A percentile compares a stretch with the other conserved stretches of the same genome.
Conservation (phyloP, 2,113 vertebrate species). For the Sorex araneus region DNA sequence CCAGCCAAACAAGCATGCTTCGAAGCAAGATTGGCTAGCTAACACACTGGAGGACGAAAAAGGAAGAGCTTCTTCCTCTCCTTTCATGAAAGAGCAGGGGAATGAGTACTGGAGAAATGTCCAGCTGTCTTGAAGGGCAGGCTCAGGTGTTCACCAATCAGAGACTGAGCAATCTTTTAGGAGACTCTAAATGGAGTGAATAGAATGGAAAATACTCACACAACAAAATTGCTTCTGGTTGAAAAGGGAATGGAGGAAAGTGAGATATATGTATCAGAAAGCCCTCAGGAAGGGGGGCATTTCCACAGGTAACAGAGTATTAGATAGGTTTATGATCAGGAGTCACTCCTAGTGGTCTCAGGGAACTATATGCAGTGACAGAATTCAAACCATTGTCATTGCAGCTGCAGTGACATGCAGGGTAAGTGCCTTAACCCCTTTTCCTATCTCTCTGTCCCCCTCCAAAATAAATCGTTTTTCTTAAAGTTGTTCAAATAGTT, state of each 20-base stretch:
- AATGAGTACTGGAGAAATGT: neutral
- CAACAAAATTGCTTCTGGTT: neutral
- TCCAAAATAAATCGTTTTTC: too few relatives aligned
- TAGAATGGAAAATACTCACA: neutral
- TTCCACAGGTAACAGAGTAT: neutral
- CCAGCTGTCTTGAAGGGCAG: neutral
- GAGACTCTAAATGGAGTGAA: neutral
- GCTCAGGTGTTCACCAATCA: neutral
- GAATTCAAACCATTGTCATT: too few relatives aligned
- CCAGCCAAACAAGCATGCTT: neutral
- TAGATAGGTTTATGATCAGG: too few relatives aligned
- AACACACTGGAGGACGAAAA: neutral
- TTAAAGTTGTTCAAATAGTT: too few relatives aligned
- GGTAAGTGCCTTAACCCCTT: too few relatives aligned
- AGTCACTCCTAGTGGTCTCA: too few relatives aligned
- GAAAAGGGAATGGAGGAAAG: neutral
- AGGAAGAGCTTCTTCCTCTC: too few relatives aligned
- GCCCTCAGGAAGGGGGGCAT: neutral
- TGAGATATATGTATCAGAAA: rapidly evolving
- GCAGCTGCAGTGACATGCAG: too few relatives aligned
- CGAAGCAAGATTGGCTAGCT: neutral
- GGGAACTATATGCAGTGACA: too few relatives aligned
- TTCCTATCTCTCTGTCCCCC: too few relatives aligned
- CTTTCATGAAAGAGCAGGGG: neutral
- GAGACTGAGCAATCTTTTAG: neutral